Base-by-base conservation (phyloP, 2,888 invertebrate species). In the Agrenia bidenticulata region DNA sequence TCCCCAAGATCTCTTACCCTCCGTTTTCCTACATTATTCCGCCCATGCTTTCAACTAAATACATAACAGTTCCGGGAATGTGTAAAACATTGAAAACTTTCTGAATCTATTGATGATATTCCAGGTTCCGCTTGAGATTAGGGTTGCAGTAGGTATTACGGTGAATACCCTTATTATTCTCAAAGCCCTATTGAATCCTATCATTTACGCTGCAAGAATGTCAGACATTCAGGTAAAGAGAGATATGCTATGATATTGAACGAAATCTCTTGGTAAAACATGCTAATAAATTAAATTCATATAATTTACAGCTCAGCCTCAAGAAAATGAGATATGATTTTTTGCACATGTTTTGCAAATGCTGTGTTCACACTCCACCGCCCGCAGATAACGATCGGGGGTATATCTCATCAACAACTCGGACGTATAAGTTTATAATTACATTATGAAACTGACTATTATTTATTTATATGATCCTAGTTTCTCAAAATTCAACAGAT, bases 201-300 rank as follows among this genome's bases (percentile, higher is more conserved):
- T 87, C 69, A 86, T 88, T 60, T 88, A 88, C 77, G 85, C 86
- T 9, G 84, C 85, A 5, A 79, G 87, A 61, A 86, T 88, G 83
- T 82, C 84, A 63, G 87, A 88, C 76, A 86, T 88, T 61, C 83
- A 84, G 81, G 84, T 84, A 78, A 54, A 15, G 7, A 39, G 9
- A 39, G 39, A n/a, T n/a, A n/a, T n/a, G n/a, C n/a, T n/a, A n/a
- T n/a, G n/a, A n/a, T n/a, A n/a, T n/a, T n/a, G n/a, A n/a, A n/a
- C n/a, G n/a, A n/a, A n/a, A n/a, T n/a, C n/a, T n/a, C n/a, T 39
- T 39, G 9, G 39, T 7, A 15, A 9, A 2, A 23, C 13, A 42
- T 58, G 24, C 17, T 41, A 42, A 41, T 41, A 57, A 17, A 21
- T 19, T 13, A 24, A n/a, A 15, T 17, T 15, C 37, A 27, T 54